Percentiles rank a stretch among this genome's conserved stretches.
phyloP scores from a whole-genome alignment of 2,797 vertebrate genomes.

The Neosilurus mollespiculum region DNA sequence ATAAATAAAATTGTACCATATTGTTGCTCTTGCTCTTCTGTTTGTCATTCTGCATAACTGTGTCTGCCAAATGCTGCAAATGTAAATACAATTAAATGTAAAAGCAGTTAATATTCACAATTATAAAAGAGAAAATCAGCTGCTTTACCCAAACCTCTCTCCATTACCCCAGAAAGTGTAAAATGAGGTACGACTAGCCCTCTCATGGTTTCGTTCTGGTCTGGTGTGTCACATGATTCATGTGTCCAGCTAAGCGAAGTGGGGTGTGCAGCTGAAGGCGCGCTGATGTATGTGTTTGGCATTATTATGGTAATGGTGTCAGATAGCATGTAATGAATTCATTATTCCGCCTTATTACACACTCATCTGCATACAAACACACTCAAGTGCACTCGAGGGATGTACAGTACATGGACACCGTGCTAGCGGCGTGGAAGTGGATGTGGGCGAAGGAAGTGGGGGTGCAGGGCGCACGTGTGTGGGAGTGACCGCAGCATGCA shows the following conservation, averaged over 20 bases:
- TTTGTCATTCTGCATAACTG: background rate
- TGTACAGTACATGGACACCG: constrained; percentile 45
- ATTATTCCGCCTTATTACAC: constrained; percentile 61
- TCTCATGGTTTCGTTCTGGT: constrained; percentile 29
- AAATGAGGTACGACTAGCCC: constrained; percentile 14
- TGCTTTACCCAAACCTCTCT: constrained; percentile 6
- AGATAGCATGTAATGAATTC: constrained; percentile 65
- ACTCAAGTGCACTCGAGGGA: constrained; percentile 43
- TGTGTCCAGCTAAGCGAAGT: constrained; percentile 53
- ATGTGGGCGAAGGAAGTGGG: constrained; percentile 25
- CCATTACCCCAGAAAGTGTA: constrained; percentile 14
- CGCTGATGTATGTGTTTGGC: constrained; percentile 59
- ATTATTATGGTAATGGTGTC: constrained; percentile 64
- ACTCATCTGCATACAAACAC: constrained; percentile 58
- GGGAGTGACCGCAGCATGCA: constrained; percentile 8
- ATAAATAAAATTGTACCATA: background rate
- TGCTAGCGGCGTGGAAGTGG: constrained; percentile 30
- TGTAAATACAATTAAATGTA: background rate
- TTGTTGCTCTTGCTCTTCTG: background rate
- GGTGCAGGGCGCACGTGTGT: constrained; percentile 21
- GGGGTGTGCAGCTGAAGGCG: constrained; percentile 49
- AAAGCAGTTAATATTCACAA: background rate
- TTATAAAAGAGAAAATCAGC: background rate
- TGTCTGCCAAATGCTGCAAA: background rate
- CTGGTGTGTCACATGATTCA: constrained; percentile 44